A percentile compares a stretch with the other conserved stretches of the same genome.
phyloP scores from a whole-genome alignment of 2,113 vertebrate species.

The Gadus chalcogrammus region DNA sequence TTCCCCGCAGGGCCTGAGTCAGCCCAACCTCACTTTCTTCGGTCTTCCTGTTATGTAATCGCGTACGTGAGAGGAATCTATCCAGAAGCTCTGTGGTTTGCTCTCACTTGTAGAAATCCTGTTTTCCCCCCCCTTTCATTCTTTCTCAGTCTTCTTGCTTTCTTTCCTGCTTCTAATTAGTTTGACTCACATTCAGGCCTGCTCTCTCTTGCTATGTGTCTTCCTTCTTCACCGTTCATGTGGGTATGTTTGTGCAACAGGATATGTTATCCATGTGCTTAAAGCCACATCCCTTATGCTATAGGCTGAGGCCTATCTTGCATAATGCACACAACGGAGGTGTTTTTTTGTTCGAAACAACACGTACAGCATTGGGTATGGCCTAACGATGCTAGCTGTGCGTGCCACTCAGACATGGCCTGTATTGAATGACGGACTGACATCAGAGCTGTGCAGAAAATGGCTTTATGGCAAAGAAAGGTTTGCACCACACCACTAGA shows the following conservation, averaged over 20 bases:
- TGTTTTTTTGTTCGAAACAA: too few relatives aligned
- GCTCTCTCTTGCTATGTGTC: neutral
- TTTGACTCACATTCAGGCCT: neutral
- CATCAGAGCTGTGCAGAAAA: too few relatives aligned
- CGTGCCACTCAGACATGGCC: too few relatives aligned
- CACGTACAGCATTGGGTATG: too few relatives aligned
- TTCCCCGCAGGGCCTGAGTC: too few relatives aligned
- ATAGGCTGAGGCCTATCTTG: too few relatives aligned
- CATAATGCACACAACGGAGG: too few relatives aligned
- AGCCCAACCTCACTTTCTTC: slow-evolving; percentile 7
- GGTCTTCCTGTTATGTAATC: slow-evolving; percentile 37
- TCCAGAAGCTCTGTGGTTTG: neutral
- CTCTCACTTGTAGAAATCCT: neutral
- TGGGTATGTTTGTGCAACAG: too few relatives aligned
- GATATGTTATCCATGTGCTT: neutral
- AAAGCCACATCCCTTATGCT: neutral
- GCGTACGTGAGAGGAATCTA: neutral
- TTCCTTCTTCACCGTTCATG: neutral
- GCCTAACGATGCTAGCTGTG: too few relatives aligned
- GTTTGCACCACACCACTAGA: too few relatives aligned
- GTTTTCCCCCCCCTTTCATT: neutral
- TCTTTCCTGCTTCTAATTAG: neutral
- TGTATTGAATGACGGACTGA: too few relatives aligned
- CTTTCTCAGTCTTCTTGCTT: neutral
- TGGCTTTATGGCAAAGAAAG: too few relatives aligned